Evolutionary conservation across 2,797 vertebrate species (phyloP), one percentile per base, ranked within the genome.

Genomic region (Fratercula arctica): DNA sequence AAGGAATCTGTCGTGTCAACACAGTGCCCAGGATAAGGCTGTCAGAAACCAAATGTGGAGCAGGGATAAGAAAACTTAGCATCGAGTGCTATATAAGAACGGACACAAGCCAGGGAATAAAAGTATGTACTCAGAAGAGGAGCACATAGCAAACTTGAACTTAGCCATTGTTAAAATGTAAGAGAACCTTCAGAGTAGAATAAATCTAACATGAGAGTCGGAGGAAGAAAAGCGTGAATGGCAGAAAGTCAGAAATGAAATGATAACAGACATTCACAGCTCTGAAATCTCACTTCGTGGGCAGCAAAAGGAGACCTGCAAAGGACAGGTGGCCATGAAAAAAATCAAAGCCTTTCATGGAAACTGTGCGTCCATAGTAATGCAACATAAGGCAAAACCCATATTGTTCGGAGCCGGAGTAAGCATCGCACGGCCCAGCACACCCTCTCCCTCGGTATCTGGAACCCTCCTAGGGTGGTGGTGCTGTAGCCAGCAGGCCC

Each of bases 361-460:
- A 93, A 85, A 74, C 29, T 31, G 26, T 68, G 41, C 82, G 82
- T 91, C 89, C 54, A 83, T 69, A 94, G 90, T 72, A 95, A 93
- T 95, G 85, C 64, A 96, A 37, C 91, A 91, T 68, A 94, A 88
- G 93, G 85, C 74, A 94, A 95, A 91, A 45, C 29, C 50, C 93
- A 82, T 94, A 96, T 84, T 94, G 93, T 72, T 93, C 5, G 7
- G 76, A 86, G 68, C 35, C 11, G 77, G 76, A 90, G 67, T 5
- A 61, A 79, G 82, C 59, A 10, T 12, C 6, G 73, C 80, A 64
- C 0, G 3, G 94, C 73, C 87, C 85, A 90, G 89, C 85, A 96
- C 87, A 95, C 69, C 92, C 66, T 96, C 85, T 89, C 84, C 85
- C 87, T 89, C 31, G 66, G 83, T 87, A 81, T 82, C 73, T 82